phyloP scores from a whole-genome alignment of 2,113 vertebrate genomes.

The Odobenus rosmarus region DNA sequence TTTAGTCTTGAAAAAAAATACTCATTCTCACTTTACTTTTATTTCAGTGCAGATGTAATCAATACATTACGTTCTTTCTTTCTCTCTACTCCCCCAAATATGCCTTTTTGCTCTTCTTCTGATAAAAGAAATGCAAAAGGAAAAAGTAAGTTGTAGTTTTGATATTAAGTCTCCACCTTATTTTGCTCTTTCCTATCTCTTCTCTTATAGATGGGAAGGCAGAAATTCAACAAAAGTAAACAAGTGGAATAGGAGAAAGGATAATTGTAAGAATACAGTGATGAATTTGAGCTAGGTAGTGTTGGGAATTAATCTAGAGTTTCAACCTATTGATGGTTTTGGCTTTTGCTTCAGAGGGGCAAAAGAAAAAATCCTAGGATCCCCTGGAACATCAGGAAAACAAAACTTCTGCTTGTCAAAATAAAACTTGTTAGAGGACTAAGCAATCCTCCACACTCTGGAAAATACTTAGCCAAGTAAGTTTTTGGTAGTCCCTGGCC shows the following conservation, averaged over 20 bases:
- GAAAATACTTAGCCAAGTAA: slow-evolving; percentile 8
- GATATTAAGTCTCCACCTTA: neutral
- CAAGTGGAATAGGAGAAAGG: neutral
- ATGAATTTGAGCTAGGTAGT: neutral
- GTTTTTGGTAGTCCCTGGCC: slow-evolving; percentile 4
- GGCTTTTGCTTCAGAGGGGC: slow-evolving; percentile 13
- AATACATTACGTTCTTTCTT: neutral
- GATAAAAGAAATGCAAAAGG: slow-evolving; percentile 1
- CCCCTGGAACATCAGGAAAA: slow-evolving; percentile 44
- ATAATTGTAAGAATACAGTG: neutral
- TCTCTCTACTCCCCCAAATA: neutral
- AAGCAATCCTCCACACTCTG: neutral
- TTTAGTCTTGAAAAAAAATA: neutral
- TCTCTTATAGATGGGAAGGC: neutral
- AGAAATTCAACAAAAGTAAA: slow-evolving; percentile 39
- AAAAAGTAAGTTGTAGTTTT: neutral
- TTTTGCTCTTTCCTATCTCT: neutral
- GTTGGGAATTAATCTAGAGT: slow-evolving; percentile 22
- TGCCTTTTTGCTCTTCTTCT: slow-evolving; percentile 25
- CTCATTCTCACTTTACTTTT: neutral
- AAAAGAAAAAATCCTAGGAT: slow-evolving; percentile 38
- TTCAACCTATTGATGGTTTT: slow-evolving; percentile 41
- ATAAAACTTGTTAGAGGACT: slow-evolving; percentile 32
- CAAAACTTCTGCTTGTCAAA: slow-evolving; percentile 34
- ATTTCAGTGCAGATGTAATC: neutral